Evolutionary conservation across 2,888 invertebrate genomes (phyloP).

Genomic region (Rhagophthalmus giganteus): DNA sequence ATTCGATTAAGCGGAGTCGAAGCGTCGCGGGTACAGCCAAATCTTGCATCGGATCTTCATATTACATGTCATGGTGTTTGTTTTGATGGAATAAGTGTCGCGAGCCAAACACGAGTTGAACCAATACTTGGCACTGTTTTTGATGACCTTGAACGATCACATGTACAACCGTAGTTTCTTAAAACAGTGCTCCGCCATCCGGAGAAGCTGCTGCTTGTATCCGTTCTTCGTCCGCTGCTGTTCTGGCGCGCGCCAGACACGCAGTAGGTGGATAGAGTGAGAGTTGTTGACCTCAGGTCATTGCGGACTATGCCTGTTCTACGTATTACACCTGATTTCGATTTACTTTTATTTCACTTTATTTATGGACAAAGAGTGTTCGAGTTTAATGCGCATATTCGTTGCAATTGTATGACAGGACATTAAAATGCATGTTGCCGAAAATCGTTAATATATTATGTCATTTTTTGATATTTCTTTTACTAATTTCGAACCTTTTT

Average conservation of each 20-base stretch:
- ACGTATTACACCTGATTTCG: slow-evolving; percentile 47
- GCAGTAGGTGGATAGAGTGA: slow-evolving; percentile 56
- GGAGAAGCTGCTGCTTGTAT: slow-evolving; percentile 32
- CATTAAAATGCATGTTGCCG: too few species aligned
- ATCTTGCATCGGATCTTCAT: background rate
- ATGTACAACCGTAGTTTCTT: slow-evolving; percentile 45
- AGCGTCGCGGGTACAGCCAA: background rate
- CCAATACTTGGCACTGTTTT: slow-evolving; percentile 44
- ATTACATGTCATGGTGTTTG: background rate
- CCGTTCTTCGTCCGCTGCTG: slow-evolving; percentile 34
- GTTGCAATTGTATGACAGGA: too few species aligned
- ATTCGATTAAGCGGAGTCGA: background rate
- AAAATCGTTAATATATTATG: too few species aligned
- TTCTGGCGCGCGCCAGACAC: slow-evolving; percentile 47
- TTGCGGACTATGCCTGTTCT: slow-evolving; percentile 51
- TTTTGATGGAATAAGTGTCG: slow-evolving; percentile 37
- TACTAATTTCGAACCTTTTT: too few species aligned
- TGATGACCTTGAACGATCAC: slow-evolving; percentile 54
- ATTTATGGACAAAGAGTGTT: slow-evolving; percentile 27
- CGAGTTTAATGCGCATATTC: too few species aligned
- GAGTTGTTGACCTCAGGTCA: slow-evolving; percentile 58
- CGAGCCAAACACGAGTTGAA: slow-evolving; percentile 50
- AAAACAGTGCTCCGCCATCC: slow-evolving; percentile 34
- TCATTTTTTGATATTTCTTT: too few species aligned
- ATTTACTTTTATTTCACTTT: slow-evolving; percentile 47